These are phyloP conservation scores for Myathropa florea DNA, from an alignment of 2,888 invertebrate species.

Conservation along the genomic window DNA sequence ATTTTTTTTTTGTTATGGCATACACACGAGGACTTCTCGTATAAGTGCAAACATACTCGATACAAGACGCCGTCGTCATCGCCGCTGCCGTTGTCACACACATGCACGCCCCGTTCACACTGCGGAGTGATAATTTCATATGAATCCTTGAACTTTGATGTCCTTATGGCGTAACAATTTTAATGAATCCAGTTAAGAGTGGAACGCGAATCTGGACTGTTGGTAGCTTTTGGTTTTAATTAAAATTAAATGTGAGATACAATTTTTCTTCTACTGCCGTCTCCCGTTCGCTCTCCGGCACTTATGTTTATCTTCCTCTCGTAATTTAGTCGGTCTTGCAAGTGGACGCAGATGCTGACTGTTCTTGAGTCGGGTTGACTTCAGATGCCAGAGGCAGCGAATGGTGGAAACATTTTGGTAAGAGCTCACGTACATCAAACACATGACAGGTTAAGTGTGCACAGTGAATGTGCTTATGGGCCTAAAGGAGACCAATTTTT, in stretches of 20 bases:
- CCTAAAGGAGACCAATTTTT: not conserved
- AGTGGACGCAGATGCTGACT: not conserved
- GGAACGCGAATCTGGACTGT: constrained; percentile 55
- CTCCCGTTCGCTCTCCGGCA: not conserved
- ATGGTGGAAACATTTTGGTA: constrained; percentile 34
- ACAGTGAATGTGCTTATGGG: not conserved
- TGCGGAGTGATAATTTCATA: constrained; percentile 52
- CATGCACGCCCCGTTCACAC: constrained; percentile 43
- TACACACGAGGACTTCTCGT: not conserved
- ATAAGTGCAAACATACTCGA: not conserved
- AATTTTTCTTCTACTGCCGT: not conserved
- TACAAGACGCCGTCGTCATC: not conserved
- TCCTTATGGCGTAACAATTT: constrained; percentile 64
- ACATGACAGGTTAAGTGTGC: constrained; percentile 12
- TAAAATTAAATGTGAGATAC: constrained; percentile 64
- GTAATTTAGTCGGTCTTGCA: constrained; percentile 19
- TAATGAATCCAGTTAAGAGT: constrained; percentile 68
- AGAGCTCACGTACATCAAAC: constrained; percentile 52
- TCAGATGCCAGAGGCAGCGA: constrained; percentile 34
- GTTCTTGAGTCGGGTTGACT: constrained; percentile 41
- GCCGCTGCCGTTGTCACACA: not conserved
- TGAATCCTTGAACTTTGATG: constrained; percentile 66
- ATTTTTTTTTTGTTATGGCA: constrained; percentile 19
- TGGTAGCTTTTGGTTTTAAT: constrained; percentile 65
- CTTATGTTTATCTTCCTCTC: not conserved